Evolutionary conservation across 2,888 invertebrate species (phyloP).

Genomic region (Keiferia lycopersicella): DNA sequence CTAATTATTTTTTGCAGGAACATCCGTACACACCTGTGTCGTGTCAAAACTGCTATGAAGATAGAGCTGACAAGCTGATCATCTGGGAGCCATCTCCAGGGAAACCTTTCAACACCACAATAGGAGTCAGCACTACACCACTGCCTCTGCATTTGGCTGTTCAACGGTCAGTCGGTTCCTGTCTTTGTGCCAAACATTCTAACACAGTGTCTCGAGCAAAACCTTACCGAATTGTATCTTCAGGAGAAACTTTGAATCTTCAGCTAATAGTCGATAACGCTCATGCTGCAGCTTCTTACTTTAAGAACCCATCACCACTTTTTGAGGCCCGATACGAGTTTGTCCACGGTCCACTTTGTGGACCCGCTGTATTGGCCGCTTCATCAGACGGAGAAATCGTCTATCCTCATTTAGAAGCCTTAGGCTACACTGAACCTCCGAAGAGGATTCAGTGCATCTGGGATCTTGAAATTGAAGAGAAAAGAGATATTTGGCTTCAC

Average conservation of each 20-base stretch:
- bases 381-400: slow-evolving; percentile 93
- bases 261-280: slow-evolving; percentile 91
- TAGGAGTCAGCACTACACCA: slow-evolving; percentile 70
- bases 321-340: slow-evolving; percentile 95
- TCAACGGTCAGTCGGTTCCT: slow-evolving; percentile 86
- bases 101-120: slow-evolving; percentile 54
- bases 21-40: slow-evolving; percentile 89
- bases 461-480: slow-evolving; percentile 90
- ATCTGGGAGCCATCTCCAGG: slow-evolving; percentile 86
- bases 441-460: slow-evolving; percentile 88
- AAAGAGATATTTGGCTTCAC: slow-evolving; percentile 92
- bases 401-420: slow-evolving; percentile 91
- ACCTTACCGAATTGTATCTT: slow-evolving; percentile 86
- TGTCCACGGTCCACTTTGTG: slow-evolving; percentile 93
- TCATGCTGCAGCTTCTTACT: slow-evolving; percentile 92
- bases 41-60: slow-evolving; percentile 93
- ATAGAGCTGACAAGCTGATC: slow-evolving; percentile 91
- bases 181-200: slow-evolving; percentile 85
- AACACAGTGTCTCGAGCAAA: slow-evolving; percentile 81
- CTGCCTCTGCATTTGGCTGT: slow-evolving; percentile 83
- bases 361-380: slow-evolving; percentile 90
- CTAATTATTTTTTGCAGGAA: slow-evolving; percentile 72
- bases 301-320: slow-evolving; percentile 91
- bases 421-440: slow-evolving; percentile 85
- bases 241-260: slow-evolving; percentile 90